Conservation (phyloP, 2,113 vertebrate genomes). For the Chitala chitala region DNA sequence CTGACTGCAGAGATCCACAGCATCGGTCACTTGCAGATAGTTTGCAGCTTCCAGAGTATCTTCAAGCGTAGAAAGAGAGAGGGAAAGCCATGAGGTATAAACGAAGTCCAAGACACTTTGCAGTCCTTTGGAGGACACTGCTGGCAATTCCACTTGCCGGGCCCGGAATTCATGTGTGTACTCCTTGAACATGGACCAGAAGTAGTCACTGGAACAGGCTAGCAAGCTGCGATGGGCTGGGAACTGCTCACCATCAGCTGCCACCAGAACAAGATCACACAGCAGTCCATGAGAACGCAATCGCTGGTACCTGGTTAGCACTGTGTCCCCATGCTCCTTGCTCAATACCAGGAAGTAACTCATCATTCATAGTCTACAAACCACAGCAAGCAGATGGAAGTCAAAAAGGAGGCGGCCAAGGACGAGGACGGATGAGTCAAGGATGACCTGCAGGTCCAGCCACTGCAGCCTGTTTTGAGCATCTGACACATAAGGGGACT, state of each 20-base stretch:
- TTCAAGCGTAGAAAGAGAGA: conserved; percentile 74
- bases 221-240: conserved; percentile 83
- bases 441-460: conserved; percentile 3
- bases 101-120: conserved; percentile 84
- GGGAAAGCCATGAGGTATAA: conserved; percentile 84
- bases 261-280: conserved; percentile 84
- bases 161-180: conserved; percentile 74
- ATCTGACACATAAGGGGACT: conserved; percentile 41
- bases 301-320: conserved; percentile 78
- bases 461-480: conserved; percentile 21
- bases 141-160: conserved; percentile 67
- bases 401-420: neutral
- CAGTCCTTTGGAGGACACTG: conserved; percentile 70
- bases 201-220: conserved; percentile 89
- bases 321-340: conserved; percentile 67
- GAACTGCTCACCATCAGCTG: conserved; percentile 74
- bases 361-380: conserved; percentile 59
- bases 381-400: too few species aligned
- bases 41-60: conserved; percentile 79
- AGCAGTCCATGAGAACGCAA: conserved; percentile 74
- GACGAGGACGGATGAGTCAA: neutral
- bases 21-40: conserved; percentile 84
- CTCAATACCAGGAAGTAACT: conserved; percentile 87
- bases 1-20: conserved; percentile 73
- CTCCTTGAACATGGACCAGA: conserved; percentile 87